Evolutionary conservation across 2,888 invertebrate species (phyloP).

Genomic region (Dusona sp.): DNA sequence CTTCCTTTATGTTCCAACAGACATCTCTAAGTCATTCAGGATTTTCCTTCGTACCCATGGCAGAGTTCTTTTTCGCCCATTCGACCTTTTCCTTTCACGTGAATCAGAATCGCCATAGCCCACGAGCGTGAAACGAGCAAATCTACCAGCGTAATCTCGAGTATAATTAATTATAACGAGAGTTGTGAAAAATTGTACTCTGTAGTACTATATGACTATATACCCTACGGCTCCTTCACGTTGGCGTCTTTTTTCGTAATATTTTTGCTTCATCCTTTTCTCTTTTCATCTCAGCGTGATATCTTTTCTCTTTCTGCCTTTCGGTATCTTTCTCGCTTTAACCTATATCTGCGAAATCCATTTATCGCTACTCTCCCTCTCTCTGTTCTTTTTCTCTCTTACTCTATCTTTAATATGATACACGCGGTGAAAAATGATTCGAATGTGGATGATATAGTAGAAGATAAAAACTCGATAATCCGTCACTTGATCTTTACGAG

Average conservation of each 20-base stretch:
- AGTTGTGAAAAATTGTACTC: slow-evolving; percentile 70
- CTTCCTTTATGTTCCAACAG: slow-evolving; percentile 64
- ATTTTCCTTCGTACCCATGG: slow-evolving; percentile 53
- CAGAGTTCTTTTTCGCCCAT: slow-evolving; percentile 46
- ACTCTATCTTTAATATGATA: slow-evolving; percentile 62
- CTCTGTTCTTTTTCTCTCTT: background rate
- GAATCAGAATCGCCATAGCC: slow-evolving; percentile 61
- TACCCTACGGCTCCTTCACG: slow-evolving; percentile 42
- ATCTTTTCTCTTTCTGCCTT: slow-evolving; percentile 18
- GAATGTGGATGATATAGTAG: slow-evolving; percentile 60
- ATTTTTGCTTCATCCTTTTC: slow-evolving; percentile 45
- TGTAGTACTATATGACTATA: slow-evolving; percentile 54
- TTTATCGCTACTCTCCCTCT: slow-evolving; percentile 61
- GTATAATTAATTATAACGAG: slow-evolving; percentile 71
- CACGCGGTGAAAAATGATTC: slow-evolving; percentile 63
- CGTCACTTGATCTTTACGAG: slow-evolving; percentile 66
- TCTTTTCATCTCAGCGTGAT: slow-evolving; percentile 17
- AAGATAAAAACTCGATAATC: slow-evolving; percentile 68
- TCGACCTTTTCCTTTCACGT: slow-evolving; percentile 60
- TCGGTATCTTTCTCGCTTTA: slow-evolving; percentile 26
- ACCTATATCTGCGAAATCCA: slow-evolving; percentile 56
- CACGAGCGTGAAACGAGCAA: slow-evolving; percentile 58
- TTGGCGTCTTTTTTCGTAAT: slow-evolving; percentile 53
- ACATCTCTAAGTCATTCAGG: slow-evolving; percentile 66
- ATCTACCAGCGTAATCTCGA: slow-evolving; percentile 69